phyloP scores from a whole-genome alignment of 1,140 invertebrate species.

The Brachionus koreanus region DNA sequence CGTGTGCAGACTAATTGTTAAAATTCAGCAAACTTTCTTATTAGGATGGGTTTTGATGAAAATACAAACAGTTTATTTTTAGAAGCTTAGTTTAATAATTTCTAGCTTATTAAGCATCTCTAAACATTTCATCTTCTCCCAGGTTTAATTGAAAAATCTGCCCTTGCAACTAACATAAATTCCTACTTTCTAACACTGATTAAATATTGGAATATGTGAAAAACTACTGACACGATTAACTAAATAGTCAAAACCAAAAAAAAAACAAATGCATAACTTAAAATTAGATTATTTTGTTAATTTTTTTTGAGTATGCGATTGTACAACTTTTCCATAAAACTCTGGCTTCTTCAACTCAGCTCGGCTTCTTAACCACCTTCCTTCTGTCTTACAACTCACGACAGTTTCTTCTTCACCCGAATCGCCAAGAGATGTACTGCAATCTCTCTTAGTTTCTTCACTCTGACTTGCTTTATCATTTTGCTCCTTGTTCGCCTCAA shows the following conservation, averaged over 20 bases:
- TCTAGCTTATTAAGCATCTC: neutral
- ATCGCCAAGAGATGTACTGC: neutral
- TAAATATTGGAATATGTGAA: too few species aligned
- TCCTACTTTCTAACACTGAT: too few species aligned
- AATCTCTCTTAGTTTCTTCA: neutral
- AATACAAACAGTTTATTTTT: neutral
- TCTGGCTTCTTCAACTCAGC: neutral
- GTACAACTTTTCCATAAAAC: neutral
- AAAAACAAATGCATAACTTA: too few species aligned
- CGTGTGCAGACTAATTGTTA: neutral
- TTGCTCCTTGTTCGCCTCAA: neutral
- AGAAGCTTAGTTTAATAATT: neutral
- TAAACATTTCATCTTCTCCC: neutral
- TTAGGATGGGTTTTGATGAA: neutral
- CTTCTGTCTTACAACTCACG: neutral
- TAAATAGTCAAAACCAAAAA: too few species aligned
- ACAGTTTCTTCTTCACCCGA: neutral
- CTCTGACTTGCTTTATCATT: neutral
- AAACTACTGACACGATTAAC: too few species aligned
- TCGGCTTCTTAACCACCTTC: neutral
- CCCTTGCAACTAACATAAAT: too few species aligned
- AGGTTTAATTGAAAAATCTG: neutral
- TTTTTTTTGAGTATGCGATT: neutral
- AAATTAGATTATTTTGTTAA: neutral
- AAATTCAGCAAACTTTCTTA: neutral